A percentile compares a stretch with the other conserved stretches of the same genome.
phyloP scores from a whole-genome alignment of 2,888 invertebrate species.

The Agrotis ipsilon region DNA sequence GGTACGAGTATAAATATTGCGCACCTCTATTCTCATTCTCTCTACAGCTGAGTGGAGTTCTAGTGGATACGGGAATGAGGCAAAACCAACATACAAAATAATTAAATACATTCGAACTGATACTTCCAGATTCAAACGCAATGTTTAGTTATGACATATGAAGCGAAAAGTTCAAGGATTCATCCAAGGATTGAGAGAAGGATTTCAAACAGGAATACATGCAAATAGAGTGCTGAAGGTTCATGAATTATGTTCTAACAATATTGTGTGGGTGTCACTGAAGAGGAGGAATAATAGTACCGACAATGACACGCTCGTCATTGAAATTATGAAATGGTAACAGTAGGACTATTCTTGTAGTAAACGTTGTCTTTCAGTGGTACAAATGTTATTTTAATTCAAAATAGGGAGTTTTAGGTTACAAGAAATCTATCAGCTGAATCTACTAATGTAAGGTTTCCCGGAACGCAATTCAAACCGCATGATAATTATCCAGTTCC shows the following conservation, averaged over 20 bases:
- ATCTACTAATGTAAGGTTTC: background rate
- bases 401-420: background rate
- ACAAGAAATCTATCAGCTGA: too few species aligned
- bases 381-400: background rate
- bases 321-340: conserved; percentile 19
- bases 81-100: background rate
- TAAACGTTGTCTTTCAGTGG: background rate
- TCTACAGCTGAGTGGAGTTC: background rate
- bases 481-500: background rate
- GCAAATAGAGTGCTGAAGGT: conserved; percentile 13
- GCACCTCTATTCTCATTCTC: too few species aligned
- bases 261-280: conserved; percentile 30
- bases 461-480: background rate
- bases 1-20: too few species aligned
- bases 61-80: background rate
- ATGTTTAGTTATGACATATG: conserved; percentile 4
- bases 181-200: background rate
- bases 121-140: conserved; percentile 7
- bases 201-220: conserved; percentile 22
- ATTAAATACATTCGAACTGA: background rate
- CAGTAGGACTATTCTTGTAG: conserved; percentile 20
- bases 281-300: conserved; percentile 9
- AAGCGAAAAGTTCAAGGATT: background rate
- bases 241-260: conserved; percentile 32
- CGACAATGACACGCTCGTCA: background rate